A percentile compares a stretch with the other conserved stretches of the same genome.
Evolutionary conservation across 2,113 vertebrate genomes (phyloP).

Genomic region (Daphoenositta chrysoptera): DNA sequence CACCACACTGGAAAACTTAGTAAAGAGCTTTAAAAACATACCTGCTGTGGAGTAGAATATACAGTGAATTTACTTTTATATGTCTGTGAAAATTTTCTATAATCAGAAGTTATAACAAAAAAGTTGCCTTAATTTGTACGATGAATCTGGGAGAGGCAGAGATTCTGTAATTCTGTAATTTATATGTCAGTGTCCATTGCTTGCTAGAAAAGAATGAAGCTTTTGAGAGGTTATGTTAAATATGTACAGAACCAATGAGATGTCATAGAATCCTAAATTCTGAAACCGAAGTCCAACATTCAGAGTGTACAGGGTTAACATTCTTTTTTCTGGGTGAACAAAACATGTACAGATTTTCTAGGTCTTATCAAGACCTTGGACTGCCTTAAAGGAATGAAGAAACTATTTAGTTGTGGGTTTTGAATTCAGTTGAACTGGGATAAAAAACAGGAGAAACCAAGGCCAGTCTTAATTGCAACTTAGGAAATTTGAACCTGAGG

Average conservation of each 20-base stretch:
- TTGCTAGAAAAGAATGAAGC: background rate
- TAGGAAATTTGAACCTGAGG: background rate
- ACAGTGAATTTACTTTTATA: background rate
- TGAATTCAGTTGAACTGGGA: background rate
- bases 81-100: background rate
- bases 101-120: background rate
- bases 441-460: background rate
- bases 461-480: background rate
- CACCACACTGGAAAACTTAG: background rate
- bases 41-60: background rate
- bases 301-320: background rate
- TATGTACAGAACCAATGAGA: background rate
- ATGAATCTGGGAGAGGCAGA: background rate
- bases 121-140: background rate
- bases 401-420: background rate
- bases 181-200: background rate
- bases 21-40: background rate
- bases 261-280: background rate
- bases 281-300: background rate
- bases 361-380: background rate
- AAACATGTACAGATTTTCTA: background rate
- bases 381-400: background rate
- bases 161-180: background rate
- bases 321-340: background rate
- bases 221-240: background rate